Base-by-base conservation (phyloP, 2,888 invertebrate species). In the Linyphia triangularis region DNA sequence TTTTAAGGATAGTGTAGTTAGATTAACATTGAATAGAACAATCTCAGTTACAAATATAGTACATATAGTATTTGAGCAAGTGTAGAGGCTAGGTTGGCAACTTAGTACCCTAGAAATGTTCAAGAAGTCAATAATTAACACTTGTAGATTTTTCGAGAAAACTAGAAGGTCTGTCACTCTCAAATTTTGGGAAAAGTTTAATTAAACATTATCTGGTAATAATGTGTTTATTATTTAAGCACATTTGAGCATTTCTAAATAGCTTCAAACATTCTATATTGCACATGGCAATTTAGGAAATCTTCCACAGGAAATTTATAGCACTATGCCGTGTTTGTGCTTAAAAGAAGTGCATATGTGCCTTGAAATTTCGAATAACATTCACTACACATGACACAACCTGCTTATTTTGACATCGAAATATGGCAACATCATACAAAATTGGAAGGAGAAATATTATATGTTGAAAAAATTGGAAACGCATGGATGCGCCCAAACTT, bases 61-160 rank as follows among this genome's bases (percentile, higher is more conserved):
- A 59, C 59, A 81, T 70, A 59, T 70, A 65, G 51, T 40, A 40
- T 9, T 81, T 81, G 81, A 81, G 81, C 81, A 81, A 81, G n/a
- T 81, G 70, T 57, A 37, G 28, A 61, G 77, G 61, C 37, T 63
- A 16, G 13, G 24, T 40, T 43, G 26, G 57, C 73, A 40, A 13
- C 37, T 63, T 37, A 70, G n/a, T 63, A 77, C 61, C 26, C 5
- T 19, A 43, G 73, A 77, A 40, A 63, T 40, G 16, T 13, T 61
- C 37, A 77, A 40, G 28, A 26, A 40, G 51, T 26, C n/a, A 77
- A 77, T 24, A 28, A 40, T 63, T 16, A 9, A 16, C n/a, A 70
- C 51, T 51, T 51, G 43, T 3, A 3, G 43, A 3, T 43, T 16
- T 43, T 43, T 43, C n/a, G n/a, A 51, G n/a, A n/a, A n/a, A 5